A percentile compares a stretch with the other conserved stretches of the same genome.
Conservation (phyloP, 2,113 vertebrate species). For the Calcarius ornatus region DNA sequence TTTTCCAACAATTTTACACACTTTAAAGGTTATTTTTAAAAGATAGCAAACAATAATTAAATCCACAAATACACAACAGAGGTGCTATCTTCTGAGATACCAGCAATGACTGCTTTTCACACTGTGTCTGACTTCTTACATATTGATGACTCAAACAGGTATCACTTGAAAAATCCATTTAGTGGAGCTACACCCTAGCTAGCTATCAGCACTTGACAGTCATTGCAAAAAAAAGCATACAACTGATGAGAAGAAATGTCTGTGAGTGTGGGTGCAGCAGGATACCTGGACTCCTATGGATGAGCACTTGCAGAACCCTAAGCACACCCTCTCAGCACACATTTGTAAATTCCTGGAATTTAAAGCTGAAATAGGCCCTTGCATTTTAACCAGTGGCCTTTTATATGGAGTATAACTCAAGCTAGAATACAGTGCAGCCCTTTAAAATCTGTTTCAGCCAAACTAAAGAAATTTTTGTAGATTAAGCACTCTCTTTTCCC, state of each 20-base stretch:
- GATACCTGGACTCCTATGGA: neutral
- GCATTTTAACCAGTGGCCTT: neutral
- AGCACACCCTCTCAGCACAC: neutral
- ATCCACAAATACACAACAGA: neutral
- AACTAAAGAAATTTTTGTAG: neutral
- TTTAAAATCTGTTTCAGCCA: neutral
- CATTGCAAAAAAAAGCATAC: neutral
- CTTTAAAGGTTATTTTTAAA: neutral
- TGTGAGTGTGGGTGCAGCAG: neutral
- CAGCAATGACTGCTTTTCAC: neutral
- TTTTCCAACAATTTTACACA: neutral
- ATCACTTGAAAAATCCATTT: neutral
- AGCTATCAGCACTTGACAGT: neutral
- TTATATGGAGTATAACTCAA: neutral
- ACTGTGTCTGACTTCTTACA: neutral
- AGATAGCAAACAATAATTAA: neutral
- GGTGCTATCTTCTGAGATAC: neutral
- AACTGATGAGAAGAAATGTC: neutral
- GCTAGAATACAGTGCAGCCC: neutral
- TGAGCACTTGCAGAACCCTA: accelerated
- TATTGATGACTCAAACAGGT: neutral
- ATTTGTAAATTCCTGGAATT: neutral
- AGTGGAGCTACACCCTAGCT: neutral
- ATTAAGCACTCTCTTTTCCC: neutral
- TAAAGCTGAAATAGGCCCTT: neutral